These are phyloP conservation scores for Terrapene triunguis DNA, from an alignment of 2,113 vertebrate genomes.

Conservation along the genomic window DNA sequence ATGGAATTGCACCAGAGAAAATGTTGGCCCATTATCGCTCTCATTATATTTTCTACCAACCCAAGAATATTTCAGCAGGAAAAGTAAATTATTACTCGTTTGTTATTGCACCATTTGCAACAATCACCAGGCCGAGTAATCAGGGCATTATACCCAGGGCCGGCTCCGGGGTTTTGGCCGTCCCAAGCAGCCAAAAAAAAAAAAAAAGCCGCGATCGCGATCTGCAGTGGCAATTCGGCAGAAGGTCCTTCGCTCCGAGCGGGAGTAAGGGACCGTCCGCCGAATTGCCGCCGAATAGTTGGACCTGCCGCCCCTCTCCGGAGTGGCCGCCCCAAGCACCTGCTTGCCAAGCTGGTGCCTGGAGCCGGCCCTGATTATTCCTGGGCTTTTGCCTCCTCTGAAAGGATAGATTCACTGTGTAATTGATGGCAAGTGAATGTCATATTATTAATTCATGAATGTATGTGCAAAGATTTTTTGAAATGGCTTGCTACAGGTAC, in stretches of 20 bases:
- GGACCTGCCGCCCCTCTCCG: too few relatives aligned
- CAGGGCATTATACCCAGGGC: not conserved
- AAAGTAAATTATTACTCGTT: not conserved
- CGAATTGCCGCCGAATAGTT: too few relatives aligned
- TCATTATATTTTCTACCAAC: not conserved
- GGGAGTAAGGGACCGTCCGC: too few relatives aligned
- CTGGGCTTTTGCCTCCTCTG: rapidly evolving
- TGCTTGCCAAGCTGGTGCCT: too few relatives aligned
- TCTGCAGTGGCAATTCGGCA: too few relatives aligned
- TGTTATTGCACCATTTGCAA: not conserved
- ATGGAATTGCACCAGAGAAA: not conserved
- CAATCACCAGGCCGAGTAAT: not conserved
- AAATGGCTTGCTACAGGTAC: too few relatives aligned
- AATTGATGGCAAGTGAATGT: not conserved
- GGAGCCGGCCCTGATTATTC: not conserved
- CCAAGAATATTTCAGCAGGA: not conserved
- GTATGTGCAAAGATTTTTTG: too few relatives aligned
- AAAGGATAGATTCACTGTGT: not conserved
- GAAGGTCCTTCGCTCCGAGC: too few relatives aligned
- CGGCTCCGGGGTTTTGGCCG: too few relatives aligned
- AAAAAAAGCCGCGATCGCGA: too few relatives aligned
- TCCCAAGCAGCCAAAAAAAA: too few relatives aligned
- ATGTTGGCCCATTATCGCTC: rapidly evolving
- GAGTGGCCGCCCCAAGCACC: too few relatives aligned
- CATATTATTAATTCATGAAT: not conserved